These are phyloP conservation scores for Phalloptychus januarius DNA, from an alignment of 2,797 vertebrate species.

Conservation along the genomic window DNA sequence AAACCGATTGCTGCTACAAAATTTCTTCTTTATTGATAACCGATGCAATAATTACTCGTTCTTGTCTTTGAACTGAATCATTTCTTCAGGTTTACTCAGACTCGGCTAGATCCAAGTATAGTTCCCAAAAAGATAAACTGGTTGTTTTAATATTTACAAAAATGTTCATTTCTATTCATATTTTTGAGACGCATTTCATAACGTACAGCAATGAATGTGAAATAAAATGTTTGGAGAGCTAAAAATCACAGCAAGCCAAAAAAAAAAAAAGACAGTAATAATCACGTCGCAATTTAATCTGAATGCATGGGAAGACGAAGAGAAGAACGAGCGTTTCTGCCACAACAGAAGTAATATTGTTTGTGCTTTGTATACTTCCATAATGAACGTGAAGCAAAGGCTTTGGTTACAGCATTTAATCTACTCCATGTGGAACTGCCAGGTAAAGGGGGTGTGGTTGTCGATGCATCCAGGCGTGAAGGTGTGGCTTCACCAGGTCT, in stretches of 20 bases:
- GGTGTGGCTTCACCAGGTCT: slow-evolving; percentile 57
- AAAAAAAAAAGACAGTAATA: not conserved
- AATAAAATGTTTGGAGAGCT: not conserved
- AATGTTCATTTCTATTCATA: not conserved
- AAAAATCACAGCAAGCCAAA: not conserved
- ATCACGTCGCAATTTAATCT: not conserved
- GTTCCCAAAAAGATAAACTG: not conserved
- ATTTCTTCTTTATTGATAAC: not conserved
- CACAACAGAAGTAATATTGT: not conserved
- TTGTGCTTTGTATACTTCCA: not conserved
- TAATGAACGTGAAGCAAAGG: not conserved
- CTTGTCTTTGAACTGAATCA: not conserved
- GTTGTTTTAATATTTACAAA: not conserved
- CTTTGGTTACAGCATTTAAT: not conserved
- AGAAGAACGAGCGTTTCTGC: not conserved
- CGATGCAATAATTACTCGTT: not conserved
- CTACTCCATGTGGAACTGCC: slow-evolving; percentile 20
- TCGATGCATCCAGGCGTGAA: slow-evolving; percentile 27
- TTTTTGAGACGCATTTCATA: not conserved
- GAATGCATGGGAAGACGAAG: not conserved
- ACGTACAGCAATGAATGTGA: not conserved
- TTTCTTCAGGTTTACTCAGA: not conserved
- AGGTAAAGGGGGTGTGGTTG: slow-evolving; percentile 32
- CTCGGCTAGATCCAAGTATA: not conserved
- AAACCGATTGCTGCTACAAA: not conserved